Conservation (phyloP, 2,797 vertebrate genomes). For the Dicrostonyx torquatus region DNA sequence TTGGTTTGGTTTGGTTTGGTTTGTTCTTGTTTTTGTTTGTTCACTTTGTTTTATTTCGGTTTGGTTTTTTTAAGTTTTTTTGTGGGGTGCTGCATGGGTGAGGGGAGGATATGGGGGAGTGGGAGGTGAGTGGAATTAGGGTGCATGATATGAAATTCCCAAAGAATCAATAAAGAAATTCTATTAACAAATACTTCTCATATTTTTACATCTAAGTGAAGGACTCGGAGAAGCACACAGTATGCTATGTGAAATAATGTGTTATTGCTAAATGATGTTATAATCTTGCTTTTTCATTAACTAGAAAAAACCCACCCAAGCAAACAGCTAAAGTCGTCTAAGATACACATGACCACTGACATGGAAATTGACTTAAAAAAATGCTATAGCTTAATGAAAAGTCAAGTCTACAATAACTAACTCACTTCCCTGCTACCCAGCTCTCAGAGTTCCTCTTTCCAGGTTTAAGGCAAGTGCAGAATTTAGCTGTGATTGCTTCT, state of each 20-base stretch:
- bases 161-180: background rate
- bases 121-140: background rate
- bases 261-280: conserved; percentile 7
- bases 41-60: background rate
- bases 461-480: background rate
- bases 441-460: background rate
- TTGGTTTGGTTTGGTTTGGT: no score
- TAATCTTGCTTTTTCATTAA: conserved; percentile 46
- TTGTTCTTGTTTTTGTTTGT: no score
- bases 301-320: background rate
- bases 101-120: background rate
- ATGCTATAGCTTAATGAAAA: background rate
- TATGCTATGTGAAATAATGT: background rate
- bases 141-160: background rate
- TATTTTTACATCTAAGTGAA: background rate
- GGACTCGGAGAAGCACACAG: background rate
- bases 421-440: background rate
- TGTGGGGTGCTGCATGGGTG: background rate
- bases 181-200: background rate
- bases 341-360: background rate
- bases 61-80: background rate
- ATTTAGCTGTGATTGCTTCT: background rate
- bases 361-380: background rate
- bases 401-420: background rate
- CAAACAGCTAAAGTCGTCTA: background rate